phyloP scores from a whole-genome alignment of 2,888 invertebrate genomes.

The Morpho helenor region DNA sequence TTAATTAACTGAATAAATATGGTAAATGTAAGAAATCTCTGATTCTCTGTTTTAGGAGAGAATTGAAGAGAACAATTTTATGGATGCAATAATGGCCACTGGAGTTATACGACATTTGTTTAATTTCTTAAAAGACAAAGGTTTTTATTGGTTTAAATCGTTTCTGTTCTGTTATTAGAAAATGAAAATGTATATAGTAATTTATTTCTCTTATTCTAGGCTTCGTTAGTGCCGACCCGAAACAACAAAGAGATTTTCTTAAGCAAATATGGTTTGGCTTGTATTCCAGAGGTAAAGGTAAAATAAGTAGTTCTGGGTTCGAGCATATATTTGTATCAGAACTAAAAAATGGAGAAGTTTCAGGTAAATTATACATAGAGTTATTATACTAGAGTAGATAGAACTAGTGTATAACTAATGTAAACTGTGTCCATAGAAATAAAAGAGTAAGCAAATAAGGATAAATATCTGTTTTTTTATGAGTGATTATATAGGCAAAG shows the following conservation, averaged over 20 bases:
- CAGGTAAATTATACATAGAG: slow-evolving; percentile 44
- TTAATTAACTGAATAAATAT: too few relatives aligned
- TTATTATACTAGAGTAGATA: not conserved
- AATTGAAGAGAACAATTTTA: slow-evolving; percentile 87
- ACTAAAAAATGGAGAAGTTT: slow-evolving; percentile 87
- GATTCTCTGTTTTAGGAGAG: slow-evolving; percentile 71
- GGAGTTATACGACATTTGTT: slow-evolving; percentile 85
- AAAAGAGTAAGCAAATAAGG: too few relatives aligned
- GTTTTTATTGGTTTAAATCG: slow-evolving; percentile 36
- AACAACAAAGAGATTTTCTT: slow-evolving; percentile 85
- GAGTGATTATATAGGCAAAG: too few relatives aligned
- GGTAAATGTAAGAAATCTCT: too few relatives aligned
- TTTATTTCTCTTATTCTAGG: slow-evolving; percentile 52
- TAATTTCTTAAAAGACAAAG: slow-evolving; percentile 82
- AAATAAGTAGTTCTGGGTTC: slow-evolving; percentile 93
- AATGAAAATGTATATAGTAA: not conserved
- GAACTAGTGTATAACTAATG: too few relatives aligned
- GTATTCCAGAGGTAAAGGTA: slow-evolving; percentile 88
- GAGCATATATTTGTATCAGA: slow-evolving; percentile 96
- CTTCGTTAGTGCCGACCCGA: slow-evolving; percentile 81
- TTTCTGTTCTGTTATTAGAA: not conserved
- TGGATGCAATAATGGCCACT: slow-evolving; percentile 88
- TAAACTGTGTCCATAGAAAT: too few relatives aligned
- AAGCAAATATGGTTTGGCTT: slow-evolving; percentile 89
- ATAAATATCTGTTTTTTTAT: too few relatives aligned